These are phyloP conservation scores for Oxystoma pomonae DNA, from an alignment of 2,888 invertebrate genomes.

Conservation along the genomic window DNA sequence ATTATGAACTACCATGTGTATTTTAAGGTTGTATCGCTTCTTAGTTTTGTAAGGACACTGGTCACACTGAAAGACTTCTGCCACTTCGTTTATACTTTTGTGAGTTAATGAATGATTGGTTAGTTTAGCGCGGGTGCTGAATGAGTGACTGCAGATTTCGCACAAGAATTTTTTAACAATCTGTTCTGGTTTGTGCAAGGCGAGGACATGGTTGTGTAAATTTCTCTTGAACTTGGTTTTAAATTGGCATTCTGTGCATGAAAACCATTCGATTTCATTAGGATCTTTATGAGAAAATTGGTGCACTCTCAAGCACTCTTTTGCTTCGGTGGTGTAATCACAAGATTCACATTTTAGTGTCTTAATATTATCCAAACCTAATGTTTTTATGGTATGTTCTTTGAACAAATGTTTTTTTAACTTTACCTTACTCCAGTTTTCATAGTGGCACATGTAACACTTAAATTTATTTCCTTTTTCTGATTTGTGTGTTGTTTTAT, in stretches of 20 bases:
- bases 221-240: not conserved
- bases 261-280: not conserved
- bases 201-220: not conserved
- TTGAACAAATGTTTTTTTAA: not conserved
- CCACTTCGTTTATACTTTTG: not conserved
- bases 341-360: not conserved
- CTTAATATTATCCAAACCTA: not conserved
- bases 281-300: not conserved
- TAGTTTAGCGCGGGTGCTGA: not conserved
- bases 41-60: not conserved
- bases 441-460: not conserved
- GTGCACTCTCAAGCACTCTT: not conserved
- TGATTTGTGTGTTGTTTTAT: not conserved
- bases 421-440: not conserved
- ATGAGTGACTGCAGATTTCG: not conserved
- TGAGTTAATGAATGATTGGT: not conserved
- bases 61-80: not conserved
- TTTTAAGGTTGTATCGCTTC: not conserved
- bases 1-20: not conserved
- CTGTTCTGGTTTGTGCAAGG: not conserved
- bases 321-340: not conserved
- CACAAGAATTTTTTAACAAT: not conserved
- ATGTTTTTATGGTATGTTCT: not conserved
- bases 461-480: not conserved
- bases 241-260: not conserved